Percentiles rank a stretch among this genome's conserved stretches.
Evolutionary conservation across 2,797 vertebrate species (phyloP).

Genomic region (Sternarchorhynchus goeldii): DNA sequence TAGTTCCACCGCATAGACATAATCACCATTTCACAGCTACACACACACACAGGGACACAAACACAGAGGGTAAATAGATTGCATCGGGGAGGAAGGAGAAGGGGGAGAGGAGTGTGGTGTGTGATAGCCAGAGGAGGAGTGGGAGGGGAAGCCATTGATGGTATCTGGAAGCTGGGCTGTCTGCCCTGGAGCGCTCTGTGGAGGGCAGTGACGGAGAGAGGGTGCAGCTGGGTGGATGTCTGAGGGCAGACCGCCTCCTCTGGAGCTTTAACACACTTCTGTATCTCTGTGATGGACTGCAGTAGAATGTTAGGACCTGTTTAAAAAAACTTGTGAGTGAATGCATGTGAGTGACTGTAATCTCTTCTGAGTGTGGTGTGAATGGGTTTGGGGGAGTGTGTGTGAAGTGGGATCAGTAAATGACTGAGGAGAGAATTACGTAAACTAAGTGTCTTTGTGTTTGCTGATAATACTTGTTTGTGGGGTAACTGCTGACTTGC

Average conservation of each 20-base stretch:
- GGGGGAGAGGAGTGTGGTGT: neutral
- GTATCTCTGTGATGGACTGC: neutral
- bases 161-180: constrained; percentile 22
- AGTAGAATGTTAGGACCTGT: neutral
- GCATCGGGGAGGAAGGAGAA: neutral
- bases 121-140: neutral
- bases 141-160: constrained; percentile 7
- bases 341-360: constrained; percentile 19
- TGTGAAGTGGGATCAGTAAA: neutral
- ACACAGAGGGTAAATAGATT: constrained; percentile 4
- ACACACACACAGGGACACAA: neutral
- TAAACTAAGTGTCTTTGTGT: neutral
- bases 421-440: neutral
- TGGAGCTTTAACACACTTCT: neutral
- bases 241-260: too few species aligned
- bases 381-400: constrained; percentile 15
- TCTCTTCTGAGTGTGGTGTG: constrained; percentile 26
- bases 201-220: too few species aligned
- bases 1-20: constrained; percentile 60
- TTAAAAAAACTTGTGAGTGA: neutral
- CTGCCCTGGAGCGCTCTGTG: neutral
- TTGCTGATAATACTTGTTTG: neutral
- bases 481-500: neutral
- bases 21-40: constrained; percentile 60
- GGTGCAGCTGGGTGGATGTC: too few species aligned